Evolutionary conservation across 2,888 invertebrate genomes (phyloP).

Genomic region (Andrena bicolor): DNA sequence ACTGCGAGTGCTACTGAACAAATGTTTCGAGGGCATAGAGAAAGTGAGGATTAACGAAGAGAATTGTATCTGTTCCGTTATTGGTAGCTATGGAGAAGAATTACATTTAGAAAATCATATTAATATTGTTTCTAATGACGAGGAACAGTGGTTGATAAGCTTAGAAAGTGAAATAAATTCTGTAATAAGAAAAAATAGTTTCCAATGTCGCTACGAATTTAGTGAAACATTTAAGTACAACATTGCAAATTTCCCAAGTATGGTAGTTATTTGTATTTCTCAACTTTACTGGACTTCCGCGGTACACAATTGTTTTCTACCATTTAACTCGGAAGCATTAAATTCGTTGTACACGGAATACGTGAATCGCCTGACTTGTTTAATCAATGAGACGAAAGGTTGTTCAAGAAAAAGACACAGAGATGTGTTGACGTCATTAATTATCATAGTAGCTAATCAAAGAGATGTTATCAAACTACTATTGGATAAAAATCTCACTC

Average conservation of each 20-base stretch:
- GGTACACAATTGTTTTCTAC: constrained; percentile 86
- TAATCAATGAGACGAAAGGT: constrained; percentile 87
- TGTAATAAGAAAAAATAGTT: constrained; percentile 82
- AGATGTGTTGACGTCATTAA: constrained; percentile 86
- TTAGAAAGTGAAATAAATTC: constrained; percentile 88
- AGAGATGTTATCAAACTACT: constrained; percentile 86
- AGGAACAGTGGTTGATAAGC: constrained; percentile 89
- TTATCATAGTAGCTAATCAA: constrained; percentile 87
- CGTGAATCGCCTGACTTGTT: constrained; percentile 83
- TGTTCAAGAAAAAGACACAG: constrained; percentile 86
- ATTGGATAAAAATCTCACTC: constrained; percentile 80
- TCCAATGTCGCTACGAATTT: constrained; percentile 76
- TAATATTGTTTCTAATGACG: constrained; percentile 85
- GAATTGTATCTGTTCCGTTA: constrained; percentile 87
- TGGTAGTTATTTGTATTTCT: constrained; percentile 87
- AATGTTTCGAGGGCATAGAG: constrained; percentile 90
- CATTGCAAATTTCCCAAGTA: constrained; percentile 88
- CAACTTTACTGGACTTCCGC: constrained; percentile 90
- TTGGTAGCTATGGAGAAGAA: constrained; percentile 88
- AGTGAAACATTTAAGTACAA: constrained; percentile 82
- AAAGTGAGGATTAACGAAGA: constrained; percentile 86
- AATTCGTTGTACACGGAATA: constrained; percentile 86
- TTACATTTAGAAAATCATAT: constrained; percentile 84
- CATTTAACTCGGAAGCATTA: constrained; percentile 82
- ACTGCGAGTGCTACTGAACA: constrained; percentile 88